Base-by-base conservation (phyloP, 2,888 invertebrate genomes). In the Zeuzera pyrina region DNA sequence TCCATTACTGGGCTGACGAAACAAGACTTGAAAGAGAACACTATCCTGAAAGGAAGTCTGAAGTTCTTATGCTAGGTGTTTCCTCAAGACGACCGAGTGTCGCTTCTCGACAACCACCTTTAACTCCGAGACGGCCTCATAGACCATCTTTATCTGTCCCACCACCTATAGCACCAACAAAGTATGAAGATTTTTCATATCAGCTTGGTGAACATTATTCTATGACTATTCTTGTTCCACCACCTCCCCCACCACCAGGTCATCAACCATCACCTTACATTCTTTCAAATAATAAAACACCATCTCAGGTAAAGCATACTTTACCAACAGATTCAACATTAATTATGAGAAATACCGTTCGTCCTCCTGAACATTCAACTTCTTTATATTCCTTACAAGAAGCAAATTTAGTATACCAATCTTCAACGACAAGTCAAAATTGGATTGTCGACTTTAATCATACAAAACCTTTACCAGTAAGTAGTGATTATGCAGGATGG, bases 1-100 rank as follows among this genome's bases (percentile, higher is more conserved):
- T 93, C 2, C 91, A 91, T 48, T 93, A 93, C 57, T 93, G 93
- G 93, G 87, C 89, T 12, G 89, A 90, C 26, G 87, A 90, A 1
- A 85, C 84, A 43, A 85, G 88, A 45, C 72, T 86, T 1, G 88
- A 89, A 40, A 53, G 67, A 8, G 83, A 87, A 32, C 67, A 71
- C 35, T 64, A 67, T 38, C 81, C 74, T 8, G 84, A 85, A 41
- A 88, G 88, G 52, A 90, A 90, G 58, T 87, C 88, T 2, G 91
- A 91, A 65, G 88, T 91, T 12, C 72, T 91, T 7, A 84, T 91
- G 28, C 71, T 91, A 1, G 91, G 91, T 0, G 87, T 90, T 0
- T 86, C 90, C 2, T 89, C 90, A 1, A 87, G 89, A 38, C 89
- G 88, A 52, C 88, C 89, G 1, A 89, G 88, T 42, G 78, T 85